A percentile compares a stretch with the other conserved stretches of the same genome.
These are phyloP conservation scores for Carposina sasakii DNA, from an alignment of 1,140 invertebrate genomes.

Conservation along the genomic window DNA sequence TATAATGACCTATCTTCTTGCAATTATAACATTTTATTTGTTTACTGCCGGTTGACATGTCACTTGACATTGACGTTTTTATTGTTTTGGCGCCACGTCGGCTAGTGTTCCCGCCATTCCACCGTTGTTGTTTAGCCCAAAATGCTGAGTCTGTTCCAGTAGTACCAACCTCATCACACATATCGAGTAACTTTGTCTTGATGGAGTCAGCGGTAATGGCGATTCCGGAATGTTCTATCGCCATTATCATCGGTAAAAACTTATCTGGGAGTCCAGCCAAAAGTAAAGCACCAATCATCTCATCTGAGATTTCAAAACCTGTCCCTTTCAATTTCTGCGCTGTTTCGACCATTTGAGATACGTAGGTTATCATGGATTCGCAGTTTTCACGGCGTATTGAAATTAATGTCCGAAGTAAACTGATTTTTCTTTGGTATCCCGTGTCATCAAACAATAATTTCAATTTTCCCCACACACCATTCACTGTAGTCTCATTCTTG, in stretches of 20 bases:
- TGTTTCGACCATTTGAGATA: constrained; percentile 7
- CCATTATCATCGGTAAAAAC: constrained; percentile 61
- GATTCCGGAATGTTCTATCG: constrained; percentile 34
- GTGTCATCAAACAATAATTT: constrained; percentile 30
- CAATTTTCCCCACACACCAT: constrained; percentile 31
- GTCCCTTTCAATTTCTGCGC: constrained; percentile 38
- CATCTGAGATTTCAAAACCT: constrained; percentile 42
- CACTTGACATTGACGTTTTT: neutral
- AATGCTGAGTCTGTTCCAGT: constrained; percentile 3
- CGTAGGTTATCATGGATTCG: neutral
- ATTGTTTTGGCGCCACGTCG: neutral
- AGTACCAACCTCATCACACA: constrained; percentile 1
- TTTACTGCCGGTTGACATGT: constrained; percentile 1
- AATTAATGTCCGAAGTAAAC: constrained; percentile 26
- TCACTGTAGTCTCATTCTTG: constrained; percentile 19
- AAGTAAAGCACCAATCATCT: constrained; percentile 47
- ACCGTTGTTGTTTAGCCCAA: neutral
- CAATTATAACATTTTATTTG: constrained; percentile 4
- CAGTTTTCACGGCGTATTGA: constrained; percentile 27
- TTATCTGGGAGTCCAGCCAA: constrained; percentile 46
- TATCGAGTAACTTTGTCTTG: constrained; percentile 52
- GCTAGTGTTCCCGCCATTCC: neutral
- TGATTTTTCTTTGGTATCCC: constrained; percentile 31
- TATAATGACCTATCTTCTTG: neutral
- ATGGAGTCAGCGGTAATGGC: constrained; percentile 45